phyloP scores from a whole-genome alignment of 1,140 invertebrate genomes.

The Melanaphis sacchari region DNA sequence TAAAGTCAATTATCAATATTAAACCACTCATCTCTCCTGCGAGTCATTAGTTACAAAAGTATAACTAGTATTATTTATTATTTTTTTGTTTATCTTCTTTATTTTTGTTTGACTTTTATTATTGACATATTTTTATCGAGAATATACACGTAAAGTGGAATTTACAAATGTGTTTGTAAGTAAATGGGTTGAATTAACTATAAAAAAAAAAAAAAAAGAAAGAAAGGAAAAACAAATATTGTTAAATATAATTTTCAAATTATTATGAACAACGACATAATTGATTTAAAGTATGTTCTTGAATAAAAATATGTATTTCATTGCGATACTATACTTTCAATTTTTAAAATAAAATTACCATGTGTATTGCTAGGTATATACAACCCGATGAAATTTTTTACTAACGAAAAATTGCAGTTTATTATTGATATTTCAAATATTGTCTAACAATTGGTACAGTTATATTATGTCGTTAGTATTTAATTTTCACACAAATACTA shows the following conservation, averaged over 20 bases:
- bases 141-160: neutral
- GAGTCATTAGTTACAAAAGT: neutral
- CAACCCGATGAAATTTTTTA: no score
- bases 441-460: neutral
- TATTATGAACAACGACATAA: neutral
- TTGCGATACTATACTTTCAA: neutral
- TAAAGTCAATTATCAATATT: neutral
- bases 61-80: neutral
- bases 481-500: neutral
- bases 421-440: neutral
- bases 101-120: constrained; percentile 13
- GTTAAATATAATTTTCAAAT: neutral
- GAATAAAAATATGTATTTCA: neutral
- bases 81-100: neutral
- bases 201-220: neutral
- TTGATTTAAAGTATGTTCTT: neutral
- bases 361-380: no score
- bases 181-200: neutral
- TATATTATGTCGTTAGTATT: neutral
- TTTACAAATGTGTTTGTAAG: neutral
- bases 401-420: neutral
- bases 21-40: neutral
- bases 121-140: neutral
- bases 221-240: neutral
- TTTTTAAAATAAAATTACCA: neutral